Evolutionary conservation across 37 sponge, comb jelly and placozoan genomes (phyloP).

Genomic region (Ephydatia muelleri): DNA sequence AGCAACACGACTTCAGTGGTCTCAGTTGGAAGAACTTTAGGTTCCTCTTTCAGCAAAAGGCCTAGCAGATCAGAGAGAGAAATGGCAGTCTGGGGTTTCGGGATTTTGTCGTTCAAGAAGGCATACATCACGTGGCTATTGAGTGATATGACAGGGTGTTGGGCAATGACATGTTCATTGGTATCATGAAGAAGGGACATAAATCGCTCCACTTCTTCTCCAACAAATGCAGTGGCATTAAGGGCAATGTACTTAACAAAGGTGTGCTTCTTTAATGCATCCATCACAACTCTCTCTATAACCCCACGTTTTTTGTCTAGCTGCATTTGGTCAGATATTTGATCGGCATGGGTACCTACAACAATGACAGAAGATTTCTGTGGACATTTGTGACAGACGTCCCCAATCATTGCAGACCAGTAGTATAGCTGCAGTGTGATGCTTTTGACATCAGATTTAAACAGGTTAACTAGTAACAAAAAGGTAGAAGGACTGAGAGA

Average conservation of each 20-base stretch:
- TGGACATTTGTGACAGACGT: not conserved
- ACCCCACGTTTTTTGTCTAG: not conserved
- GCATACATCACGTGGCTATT: conserved; percentile 13
- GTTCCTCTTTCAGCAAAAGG: not conserved
- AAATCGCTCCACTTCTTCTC: conserved; percentile 3
- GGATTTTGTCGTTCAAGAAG: not conserved
- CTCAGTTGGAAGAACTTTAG: not conserved
- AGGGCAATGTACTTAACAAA: conserved; percentile 11
- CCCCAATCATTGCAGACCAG: conserved; percentile 19
- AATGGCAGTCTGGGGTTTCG: not conserved
- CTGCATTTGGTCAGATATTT: not conserved
- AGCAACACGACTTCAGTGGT: not conserved
- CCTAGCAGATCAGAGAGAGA: not conserved
- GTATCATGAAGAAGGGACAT: not conserved
- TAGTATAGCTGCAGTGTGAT: conserved; percentile 9
- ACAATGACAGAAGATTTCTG: conserved; percentile 23
- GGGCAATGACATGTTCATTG: not conserved
- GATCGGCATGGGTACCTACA: conserved; percentile 27
- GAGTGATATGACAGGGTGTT: not conserved
- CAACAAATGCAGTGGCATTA: not conserved
- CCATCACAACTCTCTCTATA: not conserved
- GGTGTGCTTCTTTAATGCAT: not conserved
- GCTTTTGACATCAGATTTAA: conserved; percentile 8
- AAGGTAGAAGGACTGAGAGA: conserved; percentile 9
- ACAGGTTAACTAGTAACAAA: conserved; percentile 30